Percentiles rank a stretch among this genome's conserved stretches.
These are phyloP conservation scores for Pheosia tremula DNA, from an alignment of 2,888 invertebrate species.

Conservation along the genomic window DNA sequence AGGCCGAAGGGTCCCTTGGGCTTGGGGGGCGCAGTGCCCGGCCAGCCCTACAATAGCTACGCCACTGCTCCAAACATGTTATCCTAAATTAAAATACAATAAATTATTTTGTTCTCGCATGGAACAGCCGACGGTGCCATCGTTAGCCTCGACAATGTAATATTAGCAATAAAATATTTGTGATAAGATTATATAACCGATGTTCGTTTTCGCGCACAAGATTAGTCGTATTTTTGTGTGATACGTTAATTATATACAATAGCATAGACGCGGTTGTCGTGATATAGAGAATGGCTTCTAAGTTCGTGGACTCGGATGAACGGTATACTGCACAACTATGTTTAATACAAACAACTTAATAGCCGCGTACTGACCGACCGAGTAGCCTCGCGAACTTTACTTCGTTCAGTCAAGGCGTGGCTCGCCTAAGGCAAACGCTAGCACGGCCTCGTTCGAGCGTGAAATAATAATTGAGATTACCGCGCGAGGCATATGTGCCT, in stretches of 20 bases:
- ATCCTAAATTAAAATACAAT: background rate
- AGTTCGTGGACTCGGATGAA: slow-evolving; percentile 7
- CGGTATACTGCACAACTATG: background rate
- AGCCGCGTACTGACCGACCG: too few species aligned
- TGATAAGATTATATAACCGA: slow-evolving; percentile 66
- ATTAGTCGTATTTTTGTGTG: slow-evolving; percentile 41
- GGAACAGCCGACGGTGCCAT: slow-evolving; percentile 20
- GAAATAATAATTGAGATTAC: too few species aligned
- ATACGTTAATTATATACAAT: slow-evolving; percentile 39
- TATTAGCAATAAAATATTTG: slow-evolving; percentile 77
- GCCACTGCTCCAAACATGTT: too few species aligned
- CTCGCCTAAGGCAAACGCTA: too few species aligned
- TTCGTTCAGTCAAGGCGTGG: too few species aligned
- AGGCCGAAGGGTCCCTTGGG: too few species aligned
- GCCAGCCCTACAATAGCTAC: too few species aligned
- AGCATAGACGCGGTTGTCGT: slow-evolving; percentile 28
- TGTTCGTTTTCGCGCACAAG: slow-evolving; percentile 67
- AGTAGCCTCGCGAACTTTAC: too few species aligned
- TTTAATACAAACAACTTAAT: too few species aligned
- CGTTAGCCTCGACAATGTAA: slow-evolving; percentile 56
- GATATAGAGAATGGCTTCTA: slow-evolving; percentile 26
- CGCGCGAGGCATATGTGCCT: too few species aligned
- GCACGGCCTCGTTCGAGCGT: too few species aligned
- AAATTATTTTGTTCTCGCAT: background rate
- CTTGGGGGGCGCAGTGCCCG: too few species aligned